phyloP scores from a whole-genome alignment of 2,888 invertebrate species.

The Thalpophila matura region DNA sequence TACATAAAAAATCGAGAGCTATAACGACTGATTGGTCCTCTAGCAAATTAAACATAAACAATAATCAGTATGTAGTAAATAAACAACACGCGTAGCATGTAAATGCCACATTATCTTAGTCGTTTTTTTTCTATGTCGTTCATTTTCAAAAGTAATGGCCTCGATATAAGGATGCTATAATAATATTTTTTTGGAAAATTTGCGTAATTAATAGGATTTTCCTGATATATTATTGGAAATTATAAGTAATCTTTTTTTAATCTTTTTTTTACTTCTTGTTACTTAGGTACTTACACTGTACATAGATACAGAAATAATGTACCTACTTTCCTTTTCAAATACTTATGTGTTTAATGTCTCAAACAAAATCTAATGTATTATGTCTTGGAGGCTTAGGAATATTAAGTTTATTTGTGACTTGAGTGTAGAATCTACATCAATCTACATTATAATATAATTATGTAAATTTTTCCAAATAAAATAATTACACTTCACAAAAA shows the following conservation, averaged over 20 bases:
- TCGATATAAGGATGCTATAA: conserved; percentile 24
- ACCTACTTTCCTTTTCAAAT: background rate
- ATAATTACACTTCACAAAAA: conserved; percentile 14
- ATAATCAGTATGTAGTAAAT: conserved; percentile 61
- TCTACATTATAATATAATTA: conserved; percentile 1
- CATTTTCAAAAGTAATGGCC: conserved; percentile 43
- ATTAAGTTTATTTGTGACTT: no score
- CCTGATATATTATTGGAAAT: conserved; percentile 16
- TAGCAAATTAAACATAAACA: conserved; percentile 55
- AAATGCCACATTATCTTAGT: conserved; percentile 58
- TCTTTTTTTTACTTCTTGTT: background rate
- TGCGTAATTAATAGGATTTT: conserved; percentile 5
- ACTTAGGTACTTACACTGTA: background rate
- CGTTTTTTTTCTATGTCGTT: conserved; percentile 40
- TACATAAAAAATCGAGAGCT: conserved; percentile 30
- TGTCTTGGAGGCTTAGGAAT: background rate
- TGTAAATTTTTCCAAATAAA: conserved; percentile 5
- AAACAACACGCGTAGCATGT: conserved; percentile 56
- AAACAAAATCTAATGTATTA: background rate
- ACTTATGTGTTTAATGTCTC: no score
- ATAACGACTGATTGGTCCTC: conserved; percentile 30
- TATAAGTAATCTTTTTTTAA: conserved; percentile 2
- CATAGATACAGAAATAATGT: background rate
- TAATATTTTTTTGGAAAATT: conserved; percentile 39
- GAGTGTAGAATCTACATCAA: no score